phyloP scores from a whole-genome alignment of 2,888 invertebrate genomes.

The Pterobdella sp. region DNA sequence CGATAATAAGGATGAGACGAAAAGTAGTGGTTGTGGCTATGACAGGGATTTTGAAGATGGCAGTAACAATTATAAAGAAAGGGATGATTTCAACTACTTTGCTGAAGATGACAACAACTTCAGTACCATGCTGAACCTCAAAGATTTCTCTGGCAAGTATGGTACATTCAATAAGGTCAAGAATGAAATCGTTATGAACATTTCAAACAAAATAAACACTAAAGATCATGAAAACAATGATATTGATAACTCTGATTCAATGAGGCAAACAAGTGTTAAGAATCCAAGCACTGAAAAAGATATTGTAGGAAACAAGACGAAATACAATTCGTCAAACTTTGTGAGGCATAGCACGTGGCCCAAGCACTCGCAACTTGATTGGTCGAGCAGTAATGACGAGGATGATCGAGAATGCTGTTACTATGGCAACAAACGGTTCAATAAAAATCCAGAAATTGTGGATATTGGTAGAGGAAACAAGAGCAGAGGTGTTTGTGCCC shows the following conservation, averaged over 20 bases:
- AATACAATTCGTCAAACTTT: neutral
- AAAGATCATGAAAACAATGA: neutral
- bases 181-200: neutral
- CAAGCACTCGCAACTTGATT: neutral
- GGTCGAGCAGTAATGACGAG: conserved; percentile 4
- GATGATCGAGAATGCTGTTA: neutral
- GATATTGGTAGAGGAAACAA: neutral
- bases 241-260: neutral
- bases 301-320: neutral
- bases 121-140: neutral
- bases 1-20: neutral
- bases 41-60: neutral
- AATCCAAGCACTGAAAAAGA: too few relatives aligned
- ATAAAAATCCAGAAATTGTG: too few relatives aligned
- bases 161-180: neutral
- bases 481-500: neutral
- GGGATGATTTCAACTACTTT: neutral
- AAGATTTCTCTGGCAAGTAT: neutral
- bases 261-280: too few relatives aligned
- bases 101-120: neutral
- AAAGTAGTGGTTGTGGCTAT: neutral
- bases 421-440: neutral
- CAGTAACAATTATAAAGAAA: neutral
- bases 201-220: neutral
- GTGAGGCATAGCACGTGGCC: conserved; percentile 10